Evolutionary conservation across 1,140 invertebrate species (phyloP).

Genomic region (Drosophila nasuta): DNA sequence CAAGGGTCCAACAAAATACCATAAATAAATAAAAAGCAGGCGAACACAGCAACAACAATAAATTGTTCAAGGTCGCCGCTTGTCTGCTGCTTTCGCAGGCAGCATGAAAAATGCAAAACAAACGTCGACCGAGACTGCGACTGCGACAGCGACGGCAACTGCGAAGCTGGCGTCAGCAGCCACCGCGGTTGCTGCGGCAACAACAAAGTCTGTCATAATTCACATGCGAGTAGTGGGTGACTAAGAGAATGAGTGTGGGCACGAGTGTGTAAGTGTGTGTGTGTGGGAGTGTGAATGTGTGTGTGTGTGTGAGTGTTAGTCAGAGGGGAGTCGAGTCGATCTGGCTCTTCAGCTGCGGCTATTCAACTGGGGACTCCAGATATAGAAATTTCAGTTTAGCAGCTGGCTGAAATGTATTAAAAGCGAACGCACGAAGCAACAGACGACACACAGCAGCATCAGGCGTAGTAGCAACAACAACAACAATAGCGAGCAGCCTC

Average conservation of each 20-base stretch:
- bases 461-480: constrained; percentile 3
- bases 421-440: constrained; percentile 69
- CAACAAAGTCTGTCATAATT: constrained; percentile 83
- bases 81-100: constrained; percentile 72
- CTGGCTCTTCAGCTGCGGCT: background rate
- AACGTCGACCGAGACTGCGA: constrained; percentile 56
- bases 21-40: constrained; percentile 79
- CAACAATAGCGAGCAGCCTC: constrained; percentile 33
- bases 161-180: constrained; percentile 33
- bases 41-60: constrained; percentile 66
- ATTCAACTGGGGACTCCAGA: constrained; percentile 32
- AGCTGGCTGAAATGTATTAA: constrained; percentile 77
- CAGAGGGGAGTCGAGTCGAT: no score
- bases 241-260: background rate
- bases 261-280: background rate
- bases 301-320: background rate
- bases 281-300: background rate
- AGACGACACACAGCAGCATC: constrained; percentile 22
- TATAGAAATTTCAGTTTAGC: constrained; percentile 75
- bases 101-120: constrained; percentile 83
- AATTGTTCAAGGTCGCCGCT: constrained; percentile 82
- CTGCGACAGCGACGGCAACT: constrained; percentile 25
- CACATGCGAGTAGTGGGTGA: constrained; percentile 58
- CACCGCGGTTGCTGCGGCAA: constrained; percentile 62
- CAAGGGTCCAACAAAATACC: constrained; percentile 54